These are phyloP conservation scores for Varanus komodoensis DNA, from an alignment of 2,113 vertebrate genomes.

Conservation along the genomic window DNA sequence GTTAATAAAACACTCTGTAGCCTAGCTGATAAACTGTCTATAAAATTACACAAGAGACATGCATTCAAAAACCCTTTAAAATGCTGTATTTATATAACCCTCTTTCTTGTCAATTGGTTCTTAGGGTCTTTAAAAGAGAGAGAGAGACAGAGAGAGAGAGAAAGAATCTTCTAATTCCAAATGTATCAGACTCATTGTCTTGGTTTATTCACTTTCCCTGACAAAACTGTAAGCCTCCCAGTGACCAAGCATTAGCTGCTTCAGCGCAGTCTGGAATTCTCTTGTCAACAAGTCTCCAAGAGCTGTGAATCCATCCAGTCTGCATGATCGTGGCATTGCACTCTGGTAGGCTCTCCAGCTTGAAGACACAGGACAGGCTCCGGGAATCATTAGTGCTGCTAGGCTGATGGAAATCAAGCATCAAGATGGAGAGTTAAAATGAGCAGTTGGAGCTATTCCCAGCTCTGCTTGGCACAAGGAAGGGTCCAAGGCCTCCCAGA, in stretches of 20 bases:
- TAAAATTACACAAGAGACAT: constrained; percentile 32
- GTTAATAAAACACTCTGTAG: constrained; percentile 41
- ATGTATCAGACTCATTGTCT: background rate
- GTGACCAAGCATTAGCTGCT: background rate
- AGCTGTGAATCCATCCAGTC: background rate
- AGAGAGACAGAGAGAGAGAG: background rate
- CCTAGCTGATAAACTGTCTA: constrained; percentile 29
- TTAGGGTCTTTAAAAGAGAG: background rate
- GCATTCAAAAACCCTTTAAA: constrained; percentile 25
- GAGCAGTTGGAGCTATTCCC: background rate
- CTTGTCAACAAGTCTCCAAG: constrained; percentile 15
- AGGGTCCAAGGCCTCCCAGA: constrained; percentile 8
- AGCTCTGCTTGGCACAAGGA: background rate
- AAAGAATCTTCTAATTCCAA: constrained; percentile 12
- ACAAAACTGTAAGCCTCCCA: background rate
- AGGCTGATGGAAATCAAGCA: constrained; percentile 29
- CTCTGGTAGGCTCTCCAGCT: constrained; percentile 31
- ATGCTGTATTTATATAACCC: constrained; percentile 10
- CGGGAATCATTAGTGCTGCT: background rate
- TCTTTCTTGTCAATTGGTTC: constrained; percentile 19
- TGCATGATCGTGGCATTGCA: background rate
- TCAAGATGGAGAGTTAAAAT: constrained; percentile 38
- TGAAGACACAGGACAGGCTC: constrained; percentile 3
- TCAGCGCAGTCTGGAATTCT: background rate
- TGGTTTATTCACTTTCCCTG: background rate